phyloP scores from a whole-genome alignment of 1,140 invertebrate species.

The Conus ventricosus region DNA sequence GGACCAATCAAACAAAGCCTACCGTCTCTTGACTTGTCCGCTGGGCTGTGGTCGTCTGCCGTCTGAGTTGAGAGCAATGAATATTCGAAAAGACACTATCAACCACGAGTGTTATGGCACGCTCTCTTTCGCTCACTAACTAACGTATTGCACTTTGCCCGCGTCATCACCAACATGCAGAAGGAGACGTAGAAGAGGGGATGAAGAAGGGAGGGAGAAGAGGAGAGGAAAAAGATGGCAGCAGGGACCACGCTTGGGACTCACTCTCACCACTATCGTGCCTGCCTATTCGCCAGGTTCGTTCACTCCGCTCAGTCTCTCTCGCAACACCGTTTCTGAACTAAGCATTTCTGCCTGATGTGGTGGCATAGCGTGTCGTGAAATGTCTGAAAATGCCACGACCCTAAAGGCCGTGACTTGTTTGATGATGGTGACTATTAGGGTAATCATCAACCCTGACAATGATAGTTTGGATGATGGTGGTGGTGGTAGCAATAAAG shows the following conservation, averaged over 20 bases:
- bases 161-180: constrained; percentile 28
- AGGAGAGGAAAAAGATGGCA: neutral
- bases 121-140: constrained; percentile 28
- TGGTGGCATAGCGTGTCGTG: too few species aligned
- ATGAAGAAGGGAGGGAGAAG: too few species aligned
- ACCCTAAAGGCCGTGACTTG: neutral
- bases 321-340: constrained; percentile 33
- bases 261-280: neutral
- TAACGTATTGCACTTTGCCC: constrained; percentile 48
- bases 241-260: neutral
- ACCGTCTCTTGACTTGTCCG: constrained; percentile 35
- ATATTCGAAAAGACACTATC: constrained; percentile 87
- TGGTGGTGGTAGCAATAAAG: too few species aligned
- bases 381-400: too few species aligned
- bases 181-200: neutral
- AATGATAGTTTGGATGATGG: neutral
- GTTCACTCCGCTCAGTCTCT: constrained; percentile 27
- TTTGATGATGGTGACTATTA: neutral
- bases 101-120: constrained; percentile 41
- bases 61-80: constrained; percentile 87
- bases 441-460: neutral
- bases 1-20: constrained; percentile 29
- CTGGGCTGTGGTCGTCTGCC: constrained; percentile 65
- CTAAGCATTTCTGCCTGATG: neutral
- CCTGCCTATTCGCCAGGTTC: neutral